Base-by-base conservation (phyloP, 1,140 invertebrate species). In the Teleogryllus occipitalis region DNA sequence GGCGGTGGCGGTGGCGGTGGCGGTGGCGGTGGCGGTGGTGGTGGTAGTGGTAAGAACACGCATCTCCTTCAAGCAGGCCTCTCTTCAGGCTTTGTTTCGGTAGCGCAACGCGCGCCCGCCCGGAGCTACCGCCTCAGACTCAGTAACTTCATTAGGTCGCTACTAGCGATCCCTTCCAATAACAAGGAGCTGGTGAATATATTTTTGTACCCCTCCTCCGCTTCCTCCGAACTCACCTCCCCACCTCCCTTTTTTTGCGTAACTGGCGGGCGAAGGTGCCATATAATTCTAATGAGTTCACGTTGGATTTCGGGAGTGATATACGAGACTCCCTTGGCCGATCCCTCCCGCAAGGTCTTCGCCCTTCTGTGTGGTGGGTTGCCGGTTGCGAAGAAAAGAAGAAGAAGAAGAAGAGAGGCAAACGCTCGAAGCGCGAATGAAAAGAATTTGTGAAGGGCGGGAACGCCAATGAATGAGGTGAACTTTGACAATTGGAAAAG, bases 121-220 rank as follows among this genome's bases (percentile, higher is more conserved):
- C 54, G 2, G 10, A 14, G 10, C 54, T 65, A 18, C 54, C 18
- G 54, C 54, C 54, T 10, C 54, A 65, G 54, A 65, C 54, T 0
- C 54, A 7, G 54, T 65, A 18, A 65, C 54, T 65, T 65, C 54
- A 65, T 65, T 65, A 65, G 10, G 54, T 65, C 54, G 10, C 54
- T 65, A 18, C 10, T 65, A 65, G 54, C 54, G 54, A 18, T 14
- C 54, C 54, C 54, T 65, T 18, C 54, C 10, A 65, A 65, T 65
- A 65, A 65, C 54, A 65, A 65, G 54, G 54, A 65, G 54, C 54
- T 65, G 54, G 54, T 65, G 54, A 65, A 65, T 65, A 65, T 65
- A 65, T 65, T 65, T 65, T 65, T 65, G 10, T 65, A 10, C 18
- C 10, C 54, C 54, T 10, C 54, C 54, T 14, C 27, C 27, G 27